phyloP scores from a whole-genome alignment of 2,797 vertebrate species.

The Chelonia mydas region DNA sequence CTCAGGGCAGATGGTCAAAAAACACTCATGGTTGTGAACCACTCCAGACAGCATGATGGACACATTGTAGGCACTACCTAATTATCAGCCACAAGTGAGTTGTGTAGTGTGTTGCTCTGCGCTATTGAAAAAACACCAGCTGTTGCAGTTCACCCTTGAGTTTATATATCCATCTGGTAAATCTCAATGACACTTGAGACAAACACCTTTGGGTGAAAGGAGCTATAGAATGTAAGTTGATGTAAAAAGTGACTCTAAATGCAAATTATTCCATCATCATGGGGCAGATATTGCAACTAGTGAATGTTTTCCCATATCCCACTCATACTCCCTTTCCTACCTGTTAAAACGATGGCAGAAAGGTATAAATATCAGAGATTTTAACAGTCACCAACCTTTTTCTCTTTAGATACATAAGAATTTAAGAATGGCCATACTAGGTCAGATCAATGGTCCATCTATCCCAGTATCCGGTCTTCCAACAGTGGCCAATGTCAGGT shows the following conservation, averaged over 20 bases:
- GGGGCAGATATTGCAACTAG: background rate
- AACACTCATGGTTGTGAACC: no score
- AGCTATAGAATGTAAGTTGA: conserved; percentile 2
- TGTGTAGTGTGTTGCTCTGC: background rate
- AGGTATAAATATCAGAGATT: conserved; percentile 42
- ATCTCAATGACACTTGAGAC: background rate
- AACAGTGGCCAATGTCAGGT: background rate
- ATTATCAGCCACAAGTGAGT: conserved; percentile 1
- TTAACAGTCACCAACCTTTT: conserved; percentile 28
- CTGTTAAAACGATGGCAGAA: conserved; percentile 22
- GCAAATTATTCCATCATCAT: conserved; percentile 33
- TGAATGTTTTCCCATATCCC: conserved; percentile 26
- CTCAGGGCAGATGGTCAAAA: no score
- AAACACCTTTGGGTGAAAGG: conserved; percentile 3
- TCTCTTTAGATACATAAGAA: background rate
- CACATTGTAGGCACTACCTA: background rate
- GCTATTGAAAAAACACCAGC: background rate
- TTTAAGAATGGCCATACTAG: background rate
- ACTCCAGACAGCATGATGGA: no score
- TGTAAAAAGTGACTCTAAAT: background rate
- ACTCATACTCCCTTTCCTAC: conserved; percentile 30
- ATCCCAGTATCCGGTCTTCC: background rate
- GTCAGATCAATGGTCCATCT: background rate
- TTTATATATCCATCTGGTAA: background rate
- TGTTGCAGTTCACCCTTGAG: background rate